phyloP scores from a whole-genome alignment of 2,797 vertebrate species.

The Graptemys geographica region DNA sequence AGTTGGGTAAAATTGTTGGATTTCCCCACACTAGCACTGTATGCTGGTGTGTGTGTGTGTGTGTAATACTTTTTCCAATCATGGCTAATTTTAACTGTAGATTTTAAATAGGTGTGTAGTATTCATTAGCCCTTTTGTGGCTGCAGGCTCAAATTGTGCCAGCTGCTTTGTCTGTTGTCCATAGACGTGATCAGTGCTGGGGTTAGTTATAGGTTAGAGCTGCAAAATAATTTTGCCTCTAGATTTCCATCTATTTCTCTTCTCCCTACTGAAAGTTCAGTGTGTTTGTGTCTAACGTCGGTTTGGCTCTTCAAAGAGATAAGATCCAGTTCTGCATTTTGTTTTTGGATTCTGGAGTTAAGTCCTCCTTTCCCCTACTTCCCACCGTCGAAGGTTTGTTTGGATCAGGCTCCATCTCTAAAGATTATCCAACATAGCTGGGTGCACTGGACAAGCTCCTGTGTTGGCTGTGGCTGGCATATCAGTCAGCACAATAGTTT shows the following conservation, averaged over 20 bases:
- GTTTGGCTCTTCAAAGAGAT: not conserved
- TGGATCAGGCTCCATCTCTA: not conserved
- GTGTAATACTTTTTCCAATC: not conserved
- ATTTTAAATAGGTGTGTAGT: slow-evolving; percentile 11
- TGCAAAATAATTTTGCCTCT: not conserved
- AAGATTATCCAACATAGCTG: not conserved
- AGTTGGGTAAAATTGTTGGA: not conserved
- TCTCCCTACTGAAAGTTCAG: accelerated
- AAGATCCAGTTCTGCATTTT: not conserved
- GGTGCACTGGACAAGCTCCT: accelerated
- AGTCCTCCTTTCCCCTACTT: not conserved
- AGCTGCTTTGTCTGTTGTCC: not conserved
- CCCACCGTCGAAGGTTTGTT: not conserved
- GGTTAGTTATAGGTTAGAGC: not conserved
- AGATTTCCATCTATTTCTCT: not conserved
- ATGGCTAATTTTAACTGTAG: not conserved
- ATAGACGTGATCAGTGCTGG: not conserved
- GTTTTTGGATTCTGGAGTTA: not conserved
- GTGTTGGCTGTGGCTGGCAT: not conserved
- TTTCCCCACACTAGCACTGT: not conserved
- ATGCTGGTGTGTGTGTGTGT: not conserved
- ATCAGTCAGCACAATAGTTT: not conserved
- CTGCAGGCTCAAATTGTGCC: not conserved
- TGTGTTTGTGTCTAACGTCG: not conserved
- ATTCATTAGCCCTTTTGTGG: not conserved